phyloP scores from a whole-genome alignment of 2,888 invertebrate genomes.

The Cephus runcator region DNA sequence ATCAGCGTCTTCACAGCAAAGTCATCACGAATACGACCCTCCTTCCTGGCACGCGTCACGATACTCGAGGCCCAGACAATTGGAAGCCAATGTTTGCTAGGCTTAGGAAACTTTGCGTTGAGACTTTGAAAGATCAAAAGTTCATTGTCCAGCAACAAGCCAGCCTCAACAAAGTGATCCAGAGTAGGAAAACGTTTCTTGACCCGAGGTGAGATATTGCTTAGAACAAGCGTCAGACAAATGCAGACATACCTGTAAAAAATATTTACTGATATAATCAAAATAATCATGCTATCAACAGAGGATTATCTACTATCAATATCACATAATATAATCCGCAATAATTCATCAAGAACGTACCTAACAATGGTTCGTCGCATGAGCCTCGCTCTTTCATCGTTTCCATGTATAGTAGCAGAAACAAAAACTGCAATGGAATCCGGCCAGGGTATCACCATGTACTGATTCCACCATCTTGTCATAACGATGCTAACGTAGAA shows the following conservation, averaged over 20 bases:
- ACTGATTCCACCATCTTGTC: slow-evolving; percentile 91
- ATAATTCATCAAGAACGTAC: slow-evolving; percentile 67
- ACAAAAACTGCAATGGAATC: slow-evolving; percentile 89
- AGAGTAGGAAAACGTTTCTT: slow-evolving; percentile 89
- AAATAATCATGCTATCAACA: background rate
- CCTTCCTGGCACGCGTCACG: slow-evolving; percentile 88
- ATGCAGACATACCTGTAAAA: slow-evolving; percentile 72
- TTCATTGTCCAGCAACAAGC: slow-evolving; percentile 84
- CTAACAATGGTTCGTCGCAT: slow-evolving; percentile 87
- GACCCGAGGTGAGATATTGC: slow-evolving; percentile 87
- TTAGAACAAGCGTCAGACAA: slow-evolving; percentile 87
- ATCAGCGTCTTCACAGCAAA: slow-evolving; percentile 91
- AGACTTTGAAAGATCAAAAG: slow-evolving; percentile 81
- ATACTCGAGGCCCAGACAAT: slow-evolving; percentile 93
- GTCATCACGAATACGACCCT: slow-evolving; percentile 89
- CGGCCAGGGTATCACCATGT: slow-evolving; percentile 85
- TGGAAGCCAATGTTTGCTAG: slow-evolving; percentile 90
- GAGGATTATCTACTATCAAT: background rate
- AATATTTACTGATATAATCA: background rate
- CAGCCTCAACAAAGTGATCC: slow-evolving; percentile 86
- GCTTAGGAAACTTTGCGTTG: slow-evolving; percentile 83
- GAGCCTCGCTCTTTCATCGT: slow-evolving; percentile 84
- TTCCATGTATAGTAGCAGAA: slow-evolving; percentile 83
- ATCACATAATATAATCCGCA: background rate
- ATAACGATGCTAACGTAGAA: slow-evolving; percentile 91